A percentile compares a stretch with the other conserved stretches of the same genome.
Conservation (phyloP, 2,888 invertebrate species). For the Molorchus minor region DNA sequence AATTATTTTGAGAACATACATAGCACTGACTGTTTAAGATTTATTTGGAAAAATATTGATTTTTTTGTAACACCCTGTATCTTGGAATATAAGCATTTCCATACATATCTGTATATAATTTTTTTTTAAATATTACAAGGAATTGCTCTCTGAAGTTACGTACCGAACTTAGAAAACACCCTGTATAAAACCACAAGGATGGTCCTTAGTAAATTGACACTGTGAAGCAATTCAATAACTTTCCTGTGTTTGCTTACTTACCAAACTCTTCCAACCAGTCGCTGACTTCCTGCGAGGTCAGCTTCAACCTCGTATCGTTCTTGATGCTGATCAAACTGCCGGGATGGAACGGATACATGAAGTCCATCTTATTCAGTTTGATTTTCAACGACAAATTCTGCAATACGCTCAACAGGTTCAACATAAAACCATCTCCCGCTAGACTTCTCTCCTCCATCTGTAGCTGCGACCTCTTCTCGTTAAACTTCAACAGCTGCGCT, state of each 20-base stretch:
- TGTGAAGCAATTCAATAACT: too few relatives aligned
- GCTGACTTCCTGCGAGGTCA: conserved; percentile 81
- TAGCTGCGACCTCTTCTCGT: conserved; percentile 85
- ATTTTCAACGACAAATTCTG: conserved; percentile 91
- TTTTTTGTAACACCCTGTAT: too few relatives aligned
- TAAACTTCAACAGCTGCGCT: conserved; percentile 77
- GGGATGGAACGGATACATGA: conserved; percentile 88
- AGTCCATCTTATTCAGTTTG: conserved; percentile 89
- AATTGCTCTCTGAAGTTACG: too few relatives aligned
- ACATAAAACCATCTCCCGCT: conserved; percentile 94
- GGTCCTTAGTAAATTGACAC: too few relatives aligned
- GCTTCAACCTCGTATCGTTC: conserved; percentile 83
- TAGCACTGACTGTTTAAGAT: too few relatives aligned
- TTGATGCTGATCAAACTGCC: conserved; percentile 76
- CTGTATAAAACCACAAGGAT: too few relatives aligned
- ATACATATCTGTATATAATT: too few relatives aligned
- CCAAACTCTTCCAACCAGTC: conserved; percentile 77
- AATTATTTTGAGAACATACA: too few relatives aligned
- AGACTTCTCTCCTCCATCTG: conserved; percentile 88
- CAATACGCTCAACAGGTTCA: conserved; percentile 90
- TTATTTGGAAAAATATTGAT: too few relatives aligned
- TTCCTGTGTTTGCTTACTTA: conserved; percentile 56
- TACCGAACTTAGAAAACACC: too few relatives aligned
- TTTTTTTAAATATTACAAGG: too few relatives aligned
- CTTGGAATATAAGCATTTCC: too few relatives aligned